phyloP scores from a whole-genome alignment of 37 sponge, comb jelly and placozoan species.

The Ephydatia muelleri region DNA sequence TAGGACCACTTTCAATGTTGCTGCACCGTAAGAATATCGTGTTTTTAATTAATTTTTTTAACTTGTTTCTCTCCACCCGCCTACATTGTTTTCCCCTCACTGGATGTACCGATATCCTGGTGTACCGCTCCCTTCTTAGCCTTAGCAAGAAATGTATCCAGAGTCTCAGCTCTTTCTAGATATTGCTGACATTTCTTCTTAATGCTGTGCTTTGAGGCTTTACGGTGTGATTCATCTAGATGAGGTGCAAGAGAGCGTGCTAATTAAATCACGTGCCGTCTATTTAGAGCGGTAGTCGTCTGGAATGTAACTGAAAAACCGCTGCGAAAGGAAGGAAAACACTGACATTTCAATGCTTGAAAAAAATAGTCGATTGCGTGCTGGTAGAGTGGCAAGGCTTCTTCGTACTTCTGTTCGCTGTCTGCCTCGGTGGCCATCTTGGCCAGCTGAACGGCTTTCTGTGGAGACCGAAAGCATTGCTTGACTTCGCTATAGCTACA shows the following conservation, averaged over 20 bases:
- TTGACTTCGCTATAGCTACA: background rate
- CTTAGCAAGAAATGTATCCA: slow-evolving; percentile 81
- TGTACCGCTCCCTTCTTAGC: slow-evolving; percentile 47
- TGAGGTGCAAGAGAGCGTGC: background rate
- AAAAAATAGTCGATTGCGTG: slow-evolving; percentile 95
- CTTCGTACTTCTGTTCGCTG: slow-evolving; percentile 86
- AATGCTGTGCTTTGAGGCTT: slow-evolving; percentile 84
- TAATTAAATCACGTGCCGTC: too few species aligned
- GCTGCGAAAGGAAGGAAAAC: background rate
- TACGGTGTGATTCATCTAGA: slow-evolving; percentile 93
- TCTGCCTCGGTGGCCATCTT: slow-evolving; percentile 96
- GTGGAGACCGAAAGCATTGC: background rate
- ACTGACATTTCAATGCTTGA: slow-evolving; percentile 97
- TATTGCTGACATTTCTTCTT: slow-evolving; percentile 73
- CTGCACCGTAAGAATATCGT: background rate
- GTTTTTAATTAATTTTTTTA: slow-evolving; percentile 19
- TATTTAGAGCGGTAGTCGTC: too few species aligned
- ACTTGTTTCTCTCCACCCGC: slow-evolving; percentile 2
- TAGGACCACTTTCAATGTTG: slow-evolving; percentile 27
- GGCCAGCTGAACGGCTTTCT: slow-evolving; percentile 98
- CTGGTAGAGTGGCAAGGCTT: slow-evolving; percentile 86
- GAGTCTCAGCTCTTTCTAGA: slow-evolving; percentile 92
- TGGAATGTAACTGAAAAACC: too few species aligned
- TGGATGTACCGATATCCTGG: slow-evolving; percentile 6
- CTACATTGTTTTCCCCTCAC: slow-evolving; percentile 35